Base-by-base conservation (phyloP, 1,140 invertebrate species). In the Sarcophaga bullata region DNA sequence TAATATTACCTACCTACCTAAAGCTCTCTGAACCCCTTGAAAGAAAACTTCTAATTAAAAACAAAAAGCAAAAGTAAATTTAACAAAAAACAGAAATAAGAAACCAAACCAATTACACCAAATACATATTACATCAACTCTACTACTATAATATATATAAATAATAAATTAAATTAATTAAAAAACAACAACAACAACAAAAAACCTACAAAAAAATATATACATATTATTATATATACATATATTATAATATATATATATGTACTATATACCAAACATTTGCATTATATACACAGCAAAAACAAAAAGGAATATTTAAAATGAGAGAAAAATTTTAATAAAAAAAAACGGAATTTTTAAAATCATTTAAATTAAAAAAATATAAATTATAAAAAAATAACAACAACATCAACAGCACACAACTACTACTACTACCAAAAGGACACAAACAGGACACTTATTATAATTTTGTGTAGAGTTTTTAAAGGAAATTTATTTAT, bases 81-180 rank as follows among this genome's bases (percentile, higher is more conserved):
- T 25, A 73, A 73, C 10, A 68, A 15, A 68, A 73, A 52, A 10
- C 13, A n/a, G 17, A n/a, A 62, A 13, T n/a, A 76, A 76, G 49
- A 76, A 76, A 47, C n/a, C 73, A 76, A 76, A 76, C 73, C 73
- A 76, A 76, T 76, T 76, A 76, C 73, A 76, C 73, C 73, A 76
- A 76, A 76, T 76, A 76, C 73, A 76, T 76, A 76, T 76, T 76
- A 76, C 73, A 76, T 76, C 73, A 76, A 76, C 48, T 76, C 73
- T 76, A 76, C 73, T 76, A 76, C n/a, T 76, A 76, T n/a, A 49
- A 73, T 73, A 76, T 76, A 72, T 72, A 25, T 25, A 72, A 17
- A 72, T 37, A 37, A n/a, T n/a, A 37, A 37, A 37, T 37, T 37
- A 37, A 37, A 37, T 37, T 37, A 37, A n/a, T n/a, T n/a, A n/a